Evolutionary conservation across 2,888 invertebrate species (phyloP).

Genomic region (Platycheirus albimanus): DNA sequence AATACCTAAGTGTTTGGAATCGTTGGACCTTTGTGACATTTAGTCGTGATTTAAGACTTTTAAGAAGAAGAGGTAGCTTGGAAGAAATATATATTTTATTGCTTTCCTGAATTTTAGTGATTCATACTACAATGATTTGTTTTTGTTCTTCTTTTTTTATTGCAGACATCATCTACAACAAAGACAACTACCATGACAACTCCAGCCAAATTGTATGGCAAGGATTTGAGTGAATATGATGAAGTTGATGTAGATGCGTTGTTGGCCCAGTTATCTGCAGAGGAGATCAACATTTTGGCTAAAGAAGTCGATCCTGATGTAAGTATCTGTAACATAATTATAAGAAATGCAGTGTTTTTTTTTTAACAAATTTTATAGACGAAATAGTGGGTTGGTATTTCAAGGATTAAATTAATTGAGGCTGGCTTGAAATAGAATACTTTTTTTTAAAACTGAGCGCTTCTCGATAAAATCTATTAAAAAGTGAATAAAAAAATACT

Average conservation of each 20-base stretch:
- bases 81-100: not conserved
- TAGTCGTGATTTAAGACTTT: conserved; percentile 66
- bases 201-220: conserved; percentile 94
- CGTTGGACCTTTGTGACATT: conserved; percentile 60
- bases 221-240: conserved; percentile 94
- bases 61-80: conserved; percentile 31
- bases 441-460: too few species aligned
- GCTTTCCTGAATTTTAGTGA: not conserved
- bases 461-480: too few species aligned
- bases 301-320: conserved; percentile 99
- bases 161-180: conserved; percentile 94
- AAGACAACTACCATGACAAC: conserved; percentile 95
- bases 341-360: not conserved
- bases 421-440: too few species aligned
- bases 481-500: too few species aligned
- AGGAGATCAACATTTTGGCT: conserved; percentile 98
- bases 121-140: not conserved
- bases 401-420: too few species aligned
- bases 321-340: conserved; percentile 83
- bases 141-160: conserved; percentile 47
- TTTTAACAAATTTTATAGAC: too few species aligned
- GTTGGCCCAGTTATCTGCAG: conserved; percentile 94
- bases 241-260: conserved; percentile 98
- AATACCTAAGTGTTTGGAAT: conserved; percentile 30
- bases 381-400: too few species aligned